A percentile compares a stretch with the other conserved stretches of the same genome.
phyloP scores from a whole-genome alignment of 2,797 vertebrate genomes.

The Coracias cyanogaster region DNA sequence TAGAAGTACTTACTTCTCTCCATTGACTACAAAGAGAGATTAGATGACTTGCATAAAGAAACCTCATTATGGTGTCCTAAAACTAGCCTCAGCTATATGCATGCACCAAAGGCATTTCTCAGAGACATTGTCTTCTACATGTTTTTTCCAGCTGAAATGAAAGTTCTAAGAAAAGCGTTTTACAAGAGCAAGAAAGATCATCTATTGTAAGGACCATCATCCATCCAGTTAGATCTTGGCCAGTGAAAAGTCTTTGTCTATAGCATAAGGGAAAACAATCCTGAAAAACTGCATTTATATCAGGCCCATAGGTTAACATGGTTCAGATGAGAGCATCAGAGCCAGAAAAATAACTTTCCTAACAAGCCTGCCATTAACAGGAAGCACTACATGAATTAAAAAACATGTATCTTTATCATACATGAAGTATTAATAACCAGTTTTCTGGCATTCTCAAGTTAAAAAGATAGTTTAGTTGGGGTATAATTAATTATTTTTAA shows the following conservation, averaged over 20 bases:
- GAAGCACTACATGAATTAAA: neutral
- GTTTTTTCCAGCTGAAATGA: neutral
- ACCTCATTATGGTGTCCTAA: neutral
- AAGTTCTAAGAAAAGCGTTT: constrained; percentile 13
- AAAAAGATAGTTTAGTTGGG: constrained; percentile 11
- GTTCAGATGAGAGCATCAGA: neutral
- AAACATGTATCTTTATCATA: neutral
- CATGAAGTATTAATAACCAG: neutral
- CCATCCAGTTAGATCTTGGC: neutral
- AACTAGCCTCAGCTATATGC: neutral
- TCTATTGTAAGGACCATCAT: neutral
- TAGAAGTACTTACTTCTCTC: neutral
- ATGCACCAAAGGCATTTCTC: neutral
- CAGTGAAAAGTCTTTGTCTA: neutral
- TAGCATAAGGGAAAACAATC: neutral
- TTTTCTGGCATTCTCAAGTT: constrained; percentile 22
- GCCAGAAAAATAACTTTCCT: neutral
- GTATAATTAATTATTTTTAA: constrained; percentile 54
- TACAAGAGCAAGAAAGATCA: neutral
- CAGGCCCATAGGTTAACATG: neutral
- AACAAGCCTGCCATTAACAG: neutral
- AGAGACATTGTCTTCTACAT: neutral
- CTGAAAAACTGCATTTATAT: neutral
- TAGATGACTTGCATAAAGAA: neutral
- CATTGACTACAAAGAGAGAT: neutral